Evolutionary conservation across 2,888 invertebrate genomes (phyloP), one percentile per base, ranked within the genome.

Genomic region (Zygaena filipendulae): DNA sequence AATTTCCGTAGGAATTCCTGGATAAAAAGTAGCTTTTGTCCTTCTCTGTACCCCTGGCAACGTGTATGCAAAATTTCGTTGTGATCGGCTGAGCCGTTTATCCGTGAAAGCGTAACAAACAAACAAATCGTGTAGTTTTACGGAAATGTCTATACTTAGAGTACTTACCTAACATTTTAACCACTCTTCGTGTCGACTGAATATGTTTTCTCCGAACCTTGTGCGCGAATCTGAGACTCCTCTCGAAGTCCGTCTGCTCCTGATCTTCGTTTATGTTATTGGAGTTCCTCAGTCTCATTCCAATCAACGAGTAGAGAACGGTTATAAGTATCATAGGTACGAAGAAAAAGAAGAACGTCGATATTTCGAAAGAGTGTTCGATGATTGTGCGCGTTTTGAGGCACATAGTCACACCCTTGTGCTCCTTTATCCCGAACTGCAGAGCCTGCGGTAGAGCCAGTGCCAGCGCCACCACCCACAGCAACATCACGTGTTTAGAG

Each of bases 401-500:
- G 40, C 79, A 84, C 66, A 81, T 69, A 2, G 49, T 49, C 5
- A 79, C 71, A 3, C 72, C 72, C 3, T 43, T 52, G 33, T 62
- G 49, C n/a, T 52, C 45, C 31, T 61, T 49, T 43, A 84, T 47
- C 27, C 83, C 66, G 43, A 83, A 61, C 16, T 70, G 57, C 21
- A 79, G 47, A 6, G 71, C 91, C 54, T 90, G 90, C 0, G 91
- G 91, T 22, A 90, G 68, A 0, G 91, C 92, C 47, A 89, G 66
- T 36, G 85, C 77, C 41, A 93, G 64, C 0, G 94, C 88, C 1
- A 87, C 69, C 27, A 91, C 54, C 96, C 96, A 97, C 38, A 95
- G 85, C 21, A 85, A 68, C 11, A 92, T 60, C 21, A 96, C 91
- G 45, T 92, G 86, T 53, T 89, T 90, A 30, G 91, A 82, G 6